Evolutionary conservation across 1,140 invertebrate genomes (phyloP), one percentile per base, ranked within the genome.

Genomic region (Orchestia grillus): DNA sequence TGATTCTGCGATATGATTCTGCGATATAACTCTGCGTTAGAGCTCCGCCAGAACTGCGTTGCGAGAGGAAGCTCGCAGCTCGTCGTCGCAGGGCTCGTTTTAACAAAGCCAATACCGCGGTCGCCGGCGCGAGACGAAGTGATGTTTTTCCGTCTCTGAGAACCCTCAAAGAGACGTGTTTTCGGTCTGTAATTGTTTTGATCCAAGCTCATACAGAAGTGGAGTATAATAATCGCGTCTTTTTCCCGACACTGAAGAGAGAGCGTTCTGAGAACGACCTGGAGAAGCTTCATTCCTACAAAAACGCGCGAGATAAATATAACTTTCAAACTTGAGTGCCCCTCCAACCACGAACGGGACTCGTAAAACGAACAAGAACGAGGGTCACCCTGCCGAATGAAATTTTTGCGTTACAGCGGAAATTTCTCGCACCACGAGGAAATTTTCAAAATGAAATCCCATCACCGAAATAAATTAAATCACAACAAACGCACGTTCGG

Each of bases 141-240:
- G 44, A 42, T 47, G 44, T 94, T 94, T 94, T 94, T 94, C 11
- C 92, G 3, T 8, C 44, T 4, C 6, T 47, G 43, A 45, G 44
- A 94, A 36, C 41, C 88, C 41, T 94, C 92, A 94, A 45, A 44
- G 44, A 94, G 44, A 45, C 43, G 43, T 94, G 92, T 94, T 94
- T 94, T 94, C 92, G 44, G 92, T 94, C 92, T 94, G 92, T 94
- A 94, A 94, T 94, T 94, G 92, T 94, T 94, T 94, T 94, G 92
- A 94, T 94, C 92, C 43, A 44, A 42, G 44, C 92, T 45, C 43
- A 44, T 45, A 90, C 43, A 77, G 62, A 41, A 90, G 41, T 44
- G 43, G 41, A 90, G 43, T 90, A 90, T 90, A 90, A 90, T 90
- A 90, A 90, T 90, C 88, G 15, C 15, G n/a, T 3, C n/a, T 90